These are phyloP conservation scores for Pseudochirops corinnae DNA, from an alignment of 2,797 vertebrate species.

Conservation along the genomic window DNA sequence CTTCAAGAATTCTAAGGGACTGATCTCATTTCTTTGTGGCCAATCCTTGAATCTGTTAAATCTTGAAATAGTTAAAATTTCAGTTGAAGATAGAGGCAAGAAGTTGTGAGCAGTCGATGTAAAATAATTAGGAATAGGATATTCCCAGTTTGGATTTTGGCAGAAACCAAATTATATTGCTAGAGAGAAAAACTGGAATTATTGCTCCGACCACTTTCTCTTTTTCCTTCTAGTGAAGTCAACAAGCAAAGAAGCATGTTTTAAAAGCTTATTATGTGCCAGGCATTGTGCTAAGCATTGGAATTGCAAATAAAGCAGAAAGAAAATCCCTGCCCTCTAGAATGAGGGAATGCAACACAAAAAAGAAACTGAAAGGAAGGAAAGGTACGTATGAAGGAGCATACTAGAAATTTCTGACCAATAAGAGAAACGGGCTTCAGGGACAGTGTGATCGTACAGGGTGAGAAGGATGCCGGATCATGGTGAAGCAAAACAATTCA, in stretches of 20 bases:
- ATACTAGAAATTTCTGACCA: background rate
- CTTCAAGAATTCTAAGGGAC: slow-evolving; percentile 19
- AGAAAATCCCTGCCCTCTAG: background rate
- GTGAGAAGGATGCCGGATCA: background rate
- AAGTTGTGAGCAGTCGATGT: background rate
- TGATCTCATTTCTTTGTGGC: slow-evolving; percentile 16
- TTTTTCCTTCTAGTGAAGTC: background rate
- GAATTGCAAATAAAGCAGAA: background rate
- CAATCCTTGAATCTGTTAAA: slow-evolving; percentile 1
- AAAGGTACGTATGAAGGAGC: background rate
- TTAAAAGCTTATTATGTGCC: background rate
- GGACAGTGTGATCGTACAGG: background rate
- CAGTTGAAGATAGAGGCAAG: background rate
- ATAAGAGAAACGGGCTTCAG: background rate
- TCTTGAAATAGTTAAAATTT: slow-evolving; percentile 7
- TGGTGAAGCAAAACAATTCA: background rate
- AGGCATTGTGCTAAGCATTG: background rate
- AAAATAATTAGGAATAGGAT: background rate
- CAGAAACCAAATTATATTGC: background rate
- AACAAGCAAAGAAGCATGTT: background rate
- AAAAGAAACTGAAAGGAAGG: background rate
- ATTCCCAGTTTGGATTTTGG: background rate
- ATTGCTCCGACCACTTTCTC: background rate
- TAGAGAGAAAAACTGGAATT: background rate
- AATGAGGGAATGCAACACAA: background rate